Base-by-base conservation (phyloP, 1,140 invertebrate genomes). In the Eulimnadia texana region DNA sequence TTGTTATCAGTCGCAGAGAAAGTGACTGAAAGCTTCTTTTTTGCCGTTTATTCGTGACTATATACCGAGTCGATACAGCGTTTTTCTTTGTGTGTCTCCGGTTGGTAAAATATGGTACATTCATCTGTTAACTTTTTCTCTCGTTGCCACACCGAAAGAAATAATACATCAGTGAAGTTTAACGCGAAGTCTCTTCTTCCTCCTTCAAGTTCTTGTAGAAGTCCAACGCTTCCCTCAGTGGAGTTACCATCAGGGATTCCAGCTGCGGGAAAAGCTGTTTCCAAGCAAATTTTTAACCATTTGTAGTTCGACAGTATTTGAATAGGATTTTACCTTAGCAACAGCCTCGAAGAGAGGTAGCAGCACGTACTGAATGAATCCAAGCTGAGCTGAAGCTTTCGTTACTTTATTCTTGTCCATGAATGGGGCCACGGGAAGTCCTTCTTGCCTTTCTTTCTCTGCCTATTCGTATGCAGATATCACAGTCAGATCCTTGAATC, bases 321-420 rank as follows among this genome's bases (percentile, higher is more conserved):
- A 13, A 13, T 11, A 54, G 20, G 25, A 13, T 13, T 55, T 23
- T 61, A 61, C 59, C 50, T 61, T 50, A 11, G 63, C 42, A 11
- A 68, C 25, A 1, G 50, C 29, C 55, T 68, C 65, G 60, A 64
- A 68, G n/a, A 68, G 29, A 25, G 74, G 74, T 33, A 75, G 68
- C 24, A 76, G 67, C 19, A 74, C 74, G 64, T 73, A 76, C 66
- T 74, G 73, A 55, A 76, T 75, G 67, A 76, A 76, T 6, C 74
- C 74, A 53, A 75, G 72, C 62, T 76, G 74, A 11, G 74, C 72
- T 9, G 72, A 72, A 19, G 74, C 69, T 60, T 75, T 75, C 3
- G 73, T 74, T 42, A 75, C 74, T 66, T 76, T 75, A 22, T 74
- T 72, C 58, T 73, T 59, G 66, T 76, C 74, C 74, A 76, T 76